Conservation (phyloP, 2,888 invertebrate genomes). For the Lepidochitona cinerea region DNA sequence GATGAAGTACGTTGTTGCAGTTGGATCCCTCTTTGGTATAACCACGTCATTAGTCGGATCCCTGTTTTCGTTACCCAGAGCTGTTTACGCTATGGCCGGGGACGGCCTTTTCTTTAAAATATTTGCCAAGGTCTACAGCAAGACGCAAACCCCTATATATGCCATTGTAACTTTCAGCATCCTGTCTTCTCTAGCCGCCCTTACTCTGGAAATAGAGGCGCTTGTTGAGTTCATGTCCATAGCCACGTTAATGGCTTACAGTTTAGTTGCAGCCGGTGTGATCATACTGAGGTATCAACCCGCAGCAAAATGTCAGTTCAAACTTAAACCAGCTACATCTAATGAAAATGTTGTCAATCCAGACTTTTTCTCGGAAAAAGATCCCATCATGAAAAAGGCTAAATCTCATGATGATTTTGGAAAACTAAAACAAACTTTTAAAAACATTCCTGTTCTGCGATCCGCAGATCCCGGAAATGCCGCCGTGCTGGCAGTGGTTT, state of each 20-base stretch:
- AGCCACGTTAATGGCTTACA: constrained; percentile 93
- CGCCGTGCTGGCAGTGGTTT: constrained; percentile 76
- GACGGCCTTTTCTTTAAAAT: constrained; percentile 86
- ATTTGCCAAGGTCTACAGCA: constrained; percentile 80
- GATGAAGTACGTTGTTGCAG: constrained; percentile 64
- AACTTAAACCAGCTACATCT: constrained; percentile 57
- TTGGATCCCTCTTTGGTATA: constrained; percentile 66
- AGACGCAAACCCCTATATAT: constrained; percentile 77
- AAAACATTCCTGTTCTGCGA: constrained; percentile 83
- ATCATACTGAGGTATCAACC: constrained; percentile 85
- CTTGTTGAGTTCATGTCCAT: constrained; percentile 96
- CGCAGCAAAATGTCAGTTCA: constrained; percentile 62
- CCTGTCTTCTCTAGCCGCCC: constrained; percentile 77
- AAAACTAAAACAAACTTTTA: constrained; percentile 79
- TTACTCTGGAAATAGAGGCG: constrained; percentile 89
- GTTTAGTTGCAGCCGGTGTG: constrained; percentile 91
- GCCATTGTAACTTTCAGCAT: constrained; percentile 62
- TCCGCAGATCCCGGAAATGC: constrained; percentile 84
- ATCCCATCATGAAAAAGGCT: constrained; percentile 50
- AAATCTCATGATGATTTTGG: constrained; percentile 76
- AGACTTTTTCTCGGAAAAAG: constrained; percentile 23
- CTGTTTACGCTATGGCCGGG: constrained; percentile 91
- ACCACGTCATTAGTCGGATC: constrained; percentile 78
- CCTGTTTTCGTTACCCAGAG: constrained; percentile 86
- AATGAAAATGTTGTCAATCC: constrained; percentile 19